These are phyloP conservation scores for Patella pellucida DNA, from an alignment of 2,888 invertebrate species.

Conservation along the genomic window DNA sequence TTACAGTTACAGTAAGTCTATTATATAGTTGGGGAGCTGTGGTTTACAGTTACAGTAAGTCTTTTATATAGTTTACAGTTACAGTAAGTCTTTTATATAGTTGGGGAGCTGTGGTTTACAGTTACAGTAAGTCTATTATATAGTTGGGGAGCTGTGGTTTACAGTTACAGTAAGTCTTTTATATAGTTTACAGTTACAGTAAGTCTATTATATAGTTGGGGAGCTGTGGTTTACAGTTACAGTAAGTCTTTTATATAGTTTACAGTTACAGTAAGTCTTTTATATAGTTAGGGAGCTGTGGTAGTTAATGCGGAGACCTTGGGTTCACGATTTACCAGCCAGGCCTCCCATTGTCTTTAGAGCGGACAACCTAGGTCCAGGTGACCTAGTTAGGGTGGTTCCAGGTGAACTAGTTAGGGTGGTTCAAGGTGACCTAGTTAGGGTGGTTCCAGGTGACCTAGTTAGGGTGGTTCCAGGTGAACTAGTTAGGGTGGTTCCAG, in stretches of 20 bases:
- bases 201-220: constrained; percentile 56
- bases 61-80: constrained; percentile 82
- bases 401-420: no score
- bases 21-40: no score
- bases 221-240: not conserved
- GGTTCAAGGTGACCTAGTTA: no score
- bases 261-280: not conserved
- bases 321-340: no score
- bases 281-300: no score
- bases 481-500: no score
- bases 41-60: not conserved
- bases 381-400: no score
- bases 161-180: not conserved
- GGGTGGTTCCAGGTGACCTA: no score
- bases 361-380: no score
- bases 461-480: no score
- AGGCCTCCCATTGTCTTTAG: no score
- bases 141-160: not conserved
- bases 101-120: constrained; percentile 76
- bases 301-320: not conserved
- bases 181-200: constrained; percentile 88
- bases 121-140: constrained; percentile 77
- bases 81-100: constrained; percentile 74
- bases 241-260: not conserved
- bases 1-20: not conserved